Base-by-base conservation (phyloP, 2,113 vertebrate genomes). In the Probosciger aterrimus region DNA sequence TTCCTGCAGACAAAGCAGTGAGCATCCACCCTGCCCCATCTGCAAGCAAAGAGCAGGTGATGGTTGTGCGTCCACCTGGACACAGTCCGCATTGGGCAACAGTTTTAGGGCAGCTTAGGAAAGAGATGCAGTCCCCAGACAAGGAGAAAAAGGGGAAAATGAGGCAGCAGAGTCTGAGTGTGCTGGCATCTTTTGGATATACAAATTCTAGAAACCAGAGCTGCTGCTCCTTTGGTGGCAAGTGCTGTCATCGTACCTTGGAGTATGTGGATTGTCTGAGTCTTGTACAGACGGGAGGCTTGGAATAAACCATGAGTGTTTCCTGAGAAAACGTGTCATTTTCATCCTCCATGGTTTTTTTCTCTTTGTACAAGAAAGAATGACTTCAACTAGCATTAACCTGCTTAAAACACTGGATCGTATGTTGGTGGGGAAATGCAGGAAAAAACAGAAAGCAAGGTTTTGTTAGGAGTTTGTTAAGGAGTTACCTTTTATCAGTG, bases 11-110 rank as follows among this genome's bases (percentile, higher is more conserved):
- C 7, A 4, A 5, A 35, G 46, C 35, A 41, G 35, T 7, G 43
- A 46, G 67, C 20, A 14, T 8, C 39, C 37, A 39, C 9, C 24
- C 17, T 20, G 3, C 39, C 39, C 55, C 57, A 10, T 6, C 59
- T 9, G 0, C 4, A 4, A 5, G 76, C 30, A 1, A 39, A 23
- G 82, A 59, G 25, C 43, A 0, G 2, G 9, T 14, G 8, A 5
- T 9, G 1, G 39, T 10, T 13, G 46, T 31, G 31, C 7, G 0
- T 18, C 41, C 28, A 0, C 69, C n/a, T 31, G 65, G 47, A 6
- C 7, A 18, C 25, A 13, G 59, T 11, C 59, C 18, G 35, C 24
- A 7, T 4, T 1, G 0, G 19, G 6, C 9, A 14, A 9, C 30
- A 15, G 31, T 3, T 73, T 28, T 15, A 41, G 80, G 80, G 27